Conservation (phyloP, 2,113 vertebrate species). For the Eulemur rufifrons region DNA sequence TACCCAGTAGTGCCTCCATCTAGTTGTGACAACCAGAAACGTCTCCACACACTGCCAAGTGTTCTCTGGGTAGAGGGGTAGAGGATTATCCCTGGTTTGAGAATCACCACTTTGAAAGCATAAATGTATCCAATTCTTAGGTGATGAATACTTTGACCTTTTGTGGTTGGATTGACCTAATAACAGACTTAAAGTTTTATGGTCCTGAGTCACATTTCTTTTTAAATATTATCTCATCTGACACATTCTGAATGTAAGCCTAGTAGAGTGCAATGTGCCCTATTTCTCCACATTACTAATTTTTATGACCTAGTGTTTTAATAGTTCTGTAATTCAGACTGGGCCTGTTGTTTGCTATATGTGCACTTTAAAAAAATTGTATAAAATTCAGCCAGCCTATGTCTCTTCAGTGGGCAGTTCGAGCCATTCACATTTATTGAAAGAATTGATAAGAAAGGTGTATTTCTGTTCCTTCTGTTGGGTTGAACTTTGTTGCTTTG, state of each 20-base stretch:
- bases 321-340: neutral
- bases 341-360: neutral
- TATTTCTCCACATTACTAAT: neutral
- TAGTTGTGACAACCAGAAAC: neutral
- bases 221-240: neutral
- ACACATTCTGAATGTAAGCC: constrained; percentile 5
- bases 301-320: neutral
- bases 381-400: neutral
- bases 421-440: too few relatives aligned
- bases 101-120: neutral
- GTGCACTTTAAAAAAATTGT: neutral
- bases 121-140: neutral
- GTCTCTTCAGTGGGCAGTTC: too few relatives aligned
- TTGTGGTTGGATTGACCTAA: neutral
- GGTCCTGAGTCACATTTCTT: neutral
- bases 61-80: rapidly evolving
- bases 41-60: neutral
- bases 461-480: too few relatives aligned
- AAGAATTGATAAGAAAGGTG: too few relatives aligned
- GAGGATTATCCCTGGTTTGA: neutral
- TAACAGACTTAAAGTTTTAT: neutral
- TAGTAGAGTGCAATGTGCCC: neutral
- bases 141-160: neutral
- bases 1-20: neutral
- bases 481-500: too few relatives aligned